phyloP scores from a whole-genome alignment of 2,797 vertebrate genomes.

The Halcyon chelicuti region DNA sequence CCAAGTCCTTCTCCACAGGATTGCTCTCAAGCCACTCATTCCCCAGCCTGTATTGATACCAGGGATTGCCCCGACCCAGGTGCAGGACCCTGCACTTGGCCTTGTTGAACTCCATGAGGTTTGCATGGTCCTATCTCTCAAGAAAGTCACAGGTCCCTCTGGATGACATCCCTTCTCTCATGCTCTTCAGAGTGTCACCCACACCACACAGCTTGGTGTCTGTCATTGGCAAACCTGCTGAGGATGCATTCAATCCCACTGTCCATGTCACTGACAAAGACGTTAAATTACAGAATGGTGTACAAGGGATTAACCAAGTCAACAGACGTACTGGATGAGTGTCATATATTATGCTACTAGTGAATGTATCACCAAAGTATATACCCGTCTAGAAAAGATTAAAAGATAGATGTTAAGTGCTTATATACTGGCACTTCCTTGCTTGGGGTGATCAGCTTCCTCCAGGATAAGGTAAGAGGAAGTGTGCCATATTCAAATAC shows the following conservation, averaged over 20 bases:
- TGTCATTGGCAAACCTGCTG: background rate
- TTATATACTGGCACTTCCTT: background rate
- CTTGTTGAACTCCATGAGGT: background rate
- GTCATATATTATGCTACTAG: background rate
- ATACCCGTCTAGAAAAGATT: background rate
- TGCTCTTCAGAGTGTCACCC: background rate
- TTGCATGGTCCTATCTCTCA: background rate
- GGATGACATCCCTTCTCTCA: background rate
- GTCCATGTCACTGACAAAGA: background rate
- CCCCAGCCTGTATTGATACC: too few relatives aligned
- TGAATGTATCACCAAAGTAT: background rate
- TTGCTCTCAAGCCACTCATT: too few relatives aligned
- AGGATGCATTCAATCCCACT: background rate
- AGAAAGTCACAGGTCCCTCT: background rate
- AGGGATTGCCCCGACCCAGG: too few relatives aligned
- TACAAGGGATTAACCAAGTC: background rate
- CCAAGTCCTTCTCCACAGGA: too few relatives aligned
- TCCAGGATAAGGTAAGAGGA: background rate
- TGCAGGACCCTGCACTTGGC: background rate
- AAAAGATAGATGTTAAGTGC: background rate
- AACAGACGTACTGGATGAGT: background rate
- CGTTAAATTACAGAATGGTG: background rate
- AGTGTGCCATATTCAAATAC: background rate
- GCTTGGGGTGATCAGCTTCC: background rate
- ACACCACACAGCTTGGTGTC: background rate